Percentiles rank a stretch among this genome's conserved stretches.
Conservation (phyloP, 2,797 vertebrate species). For the Megaceryle alcyon region DNA sequence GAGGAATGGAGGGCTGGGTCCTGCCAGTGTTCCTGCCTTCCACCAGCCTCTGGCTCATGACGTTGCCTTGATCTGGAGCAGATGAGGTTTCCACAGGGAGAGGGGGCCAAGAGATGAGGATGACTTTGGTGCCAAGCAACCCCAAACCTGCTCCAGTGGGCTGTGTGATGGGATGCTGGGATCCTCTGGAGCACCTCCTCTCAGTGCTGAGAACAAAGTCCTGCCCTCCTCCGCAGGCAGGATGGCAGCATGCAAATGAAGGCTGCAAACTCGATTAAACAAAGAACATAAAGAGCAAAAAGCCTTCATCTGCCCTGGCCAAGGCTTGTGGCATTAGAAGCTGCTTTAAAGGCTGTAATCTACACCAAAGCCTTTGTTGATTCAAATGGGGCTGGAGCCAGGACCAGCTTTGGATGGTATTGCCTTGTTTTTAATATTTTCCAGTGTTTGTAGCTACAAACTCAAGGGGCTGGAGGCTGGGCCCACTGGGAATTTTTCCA, state of each 20-base stretch:
- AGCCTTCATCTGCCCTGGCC: background rate
- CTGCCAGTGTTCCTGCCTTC: background rate
- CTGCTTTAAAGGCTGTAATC: constrained; percentile 37
- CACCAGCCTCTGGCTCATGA: background rate
- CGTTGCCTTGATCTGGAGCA: background rate
- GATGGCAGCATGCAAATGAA: background rate
- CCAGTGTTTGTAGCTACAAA: background rate
- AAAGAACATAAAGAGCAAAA: constrained; percentile 7
- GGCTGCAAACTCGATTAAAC: background rate
- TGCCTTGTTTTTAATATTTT: background rate
- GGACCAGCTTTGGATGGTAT: background rate
- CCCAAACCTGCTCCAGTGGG: background rate
- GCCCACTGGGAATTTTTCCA: constrained; percentile 28
- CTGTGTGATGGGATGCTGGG: rapidly evolving
- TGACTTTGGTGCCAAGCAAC: rapidly evolving
- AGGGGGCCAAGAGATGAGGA: background rate
- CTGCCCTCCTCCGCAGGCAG: background rate
- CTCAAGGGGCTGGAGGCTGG: background rate
- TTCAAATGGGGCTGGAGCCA: background rate
- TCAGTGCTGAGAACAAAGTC: background rate
- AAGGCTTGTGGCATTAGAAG: constrained; percentile 28
- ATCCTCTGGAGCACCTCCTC: background rate
- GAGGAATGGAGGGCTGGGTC: rapidly evolving
- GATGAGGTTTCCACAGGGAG: background rate
- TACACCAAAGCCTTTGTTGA: constrained; percentile 24